Conservation (phyloP, 1,140 invertebrate genomes). For the Drosophila insularis region DNA sequence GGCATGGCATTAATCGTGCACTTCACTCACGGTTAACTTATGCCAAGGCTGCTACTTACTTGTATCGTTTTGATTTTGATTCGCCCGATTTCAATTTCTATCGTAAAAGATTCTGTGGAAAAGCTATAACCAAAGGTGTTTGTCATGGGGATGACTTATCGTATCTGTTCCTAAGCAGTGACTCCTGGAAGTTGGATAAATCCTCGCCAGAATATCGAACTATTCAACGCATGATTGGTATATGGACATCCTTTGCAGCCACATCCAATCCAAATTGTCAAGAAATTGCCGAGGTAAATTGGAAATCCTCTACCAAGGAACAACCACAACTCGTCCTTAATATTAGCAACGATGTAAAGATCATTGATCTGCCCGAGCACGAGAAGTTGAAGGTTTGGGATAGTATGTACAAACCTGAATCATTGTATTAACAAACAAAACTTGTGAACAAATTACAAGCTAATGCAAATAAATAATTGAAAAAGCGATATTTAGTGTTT, state of each 20-base stretch:
- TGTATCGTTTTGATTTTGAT: conserved; percentile 83
- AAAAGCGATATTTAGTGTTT: no score
- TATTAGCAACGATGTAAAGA: conserved; percentile 74
- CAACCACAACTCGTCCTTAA: conserved; percentile 68
- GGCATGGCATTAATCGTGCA: conserved; percentile 80
- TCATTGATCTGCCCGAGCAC: conserved; percentile 78
- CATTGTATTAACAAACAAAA: neutral
- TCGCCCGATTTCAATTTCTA: conserved; percentile 74
- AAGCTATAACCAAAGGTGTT: conserved; percentile 68
- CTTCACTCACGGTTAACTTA: conserved; percentile 71
- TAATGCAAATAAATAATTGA: no score
- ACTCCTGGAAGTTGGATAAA: conserved; percentile 79
- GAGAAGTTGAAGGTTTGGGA: conserved; percentile 82
- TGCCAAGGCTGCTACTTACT: conserved; percentile 80
- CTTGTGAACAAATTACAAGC: no score
- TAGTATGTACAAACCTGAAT: conserved; percentile 56
- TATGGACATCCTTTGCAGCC: conserved; percentile 82
- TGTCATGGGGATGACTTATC: conserved; percentile 86
- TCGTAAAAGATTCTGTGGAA: conserved; percentile 71
- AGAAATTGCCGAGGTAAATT: conserved; percentile 44
- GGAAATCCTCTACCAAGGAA: conserved; percentile 66
- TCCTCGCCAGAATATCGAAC: conserved; percentile 66
- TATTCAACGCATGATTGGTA: conserved; percentile 76
- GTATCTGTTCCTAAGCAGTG: conserved; percentile 84
- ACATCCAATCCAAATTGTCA: conserved; percentile 75